phyloP scores from a whole-genome alignment of 1,140 invertebrate genomes.

The Galleria mellonella region DNA sequence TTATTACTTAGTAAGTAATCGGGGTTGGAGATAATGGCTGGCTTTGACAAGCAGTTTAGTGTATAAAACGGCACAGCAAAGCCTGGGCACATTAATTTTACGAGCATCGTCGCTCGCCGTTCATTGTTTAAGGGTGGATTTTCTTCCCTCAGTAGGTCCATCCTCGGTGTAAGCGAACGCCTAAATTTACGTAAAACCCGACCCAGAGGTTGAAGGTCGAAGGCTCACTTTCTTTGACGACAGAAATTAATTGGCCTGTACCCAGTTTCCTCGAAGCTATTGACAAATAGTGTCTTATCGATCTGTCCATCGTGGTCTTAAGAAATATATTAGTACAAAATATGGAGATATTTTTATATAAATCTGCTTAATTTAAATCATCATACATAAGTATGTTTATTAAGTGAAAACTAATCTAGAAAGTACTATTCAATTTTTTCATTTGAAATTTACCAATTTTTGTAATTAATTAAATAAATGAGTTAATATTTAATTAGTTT shows the following conservation, averaged over 20 bases:
- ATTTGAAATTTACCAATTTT: too few species aligned
- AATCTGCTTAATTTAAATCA: too few species aligned
- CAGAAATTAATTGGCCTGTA: conserved; percentile 7
- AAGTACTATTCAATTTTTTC: too few species aligned
- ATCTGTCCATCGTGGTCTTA: background rate
- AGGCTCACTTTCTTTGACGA: background rate
- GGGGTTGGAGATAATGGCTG: conserved; percentile 9
- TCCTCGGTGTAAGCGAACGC: conserved; percentile 1
- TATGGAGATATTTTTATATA: too few species aligned
- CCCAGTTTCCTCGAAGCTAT: conserved; percentile 1
- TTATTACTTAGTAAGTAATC: background rate
- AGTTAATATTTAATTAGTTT: too few species aligned
- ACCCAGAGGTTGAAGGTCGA: background rate
- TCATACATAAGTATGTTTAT: too few species aligned
- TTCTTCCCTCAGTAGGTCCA: conserved; percentile 2
- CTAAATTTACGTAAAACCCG: conserved; percentile 6
- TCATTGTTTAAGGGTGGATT: conserved; percentile 16
- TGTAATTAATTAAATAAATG: too few species aligned
- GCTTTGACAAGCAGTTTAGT: conserved; percentile 22
- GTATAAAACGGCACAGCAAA: conserved; percentile 5
- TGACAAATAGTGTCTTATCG: conserved; percentile 3
- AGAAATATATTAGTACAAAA: too few species aligned
- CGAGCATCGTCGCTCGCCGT: conserved; percentile 9
- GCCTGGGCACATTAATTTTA: conserved; percentile 22
- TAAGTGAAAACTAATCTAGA: too few species aligned